Conservation (phyloP, 2,113 vertebrate genomes). For the Serinus canaria region DNA sequence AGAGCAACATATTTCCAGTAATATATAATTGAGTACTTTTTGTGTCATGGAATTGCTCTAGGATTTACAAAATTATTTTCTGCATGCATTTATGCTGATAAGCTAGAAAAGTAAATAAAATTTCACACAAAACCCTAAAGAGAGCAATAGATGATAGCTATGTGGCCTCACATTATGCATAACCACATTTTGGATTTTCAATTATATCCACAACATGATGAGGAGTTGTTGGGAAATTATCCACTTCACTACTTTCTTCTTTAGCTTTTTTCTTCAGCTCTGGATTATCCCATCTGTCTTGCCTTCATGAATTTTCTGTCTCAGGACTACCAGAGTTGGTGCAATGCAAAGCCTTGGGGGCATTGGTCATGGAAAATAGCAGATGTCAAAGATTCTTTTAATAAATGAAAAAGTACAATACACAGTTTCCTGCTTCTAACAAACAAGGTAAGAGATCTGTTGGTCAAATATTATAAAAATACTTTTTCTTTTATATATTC, state of each 20-base stretch:
- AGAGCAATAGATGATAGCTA: constrained; percentile 18
- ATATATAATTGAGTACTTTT: constrained; percentile 18
- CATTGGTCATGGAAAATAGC: not conserved
- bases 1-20: constrained; percentile 20
- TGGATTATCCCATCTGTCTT: not conserved
- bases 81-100: constrained; percentile 23
- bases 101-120: constrained; percentile 45
- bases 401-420: not conserved
- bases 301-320: not conserved
- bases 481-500: not conserved
- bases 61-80: constrained; percentile 32
- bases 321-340: not conserved
- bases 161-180: not conserved
- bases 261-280: not conserved
- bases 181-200: constrained; percentile 16
- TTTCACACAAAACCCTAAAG: constrained; percentile 3
- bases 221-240: not conserved
- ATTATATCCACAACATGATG: not conserved
- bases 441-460: not conserved
- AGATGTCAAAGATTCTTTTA: not conserved
- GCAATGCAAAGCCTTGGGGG: not conserved
- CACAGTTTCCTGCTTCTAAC: not conserved
- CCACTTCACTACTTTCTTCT: not conserved
- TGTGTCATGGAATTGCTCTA: not conserved
- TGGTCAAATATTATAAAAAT: not conserved